phyloP scores from a whole-genome alignment of 2,888 invertebrate genomes.

The Matsumyia berberina region DNA sequence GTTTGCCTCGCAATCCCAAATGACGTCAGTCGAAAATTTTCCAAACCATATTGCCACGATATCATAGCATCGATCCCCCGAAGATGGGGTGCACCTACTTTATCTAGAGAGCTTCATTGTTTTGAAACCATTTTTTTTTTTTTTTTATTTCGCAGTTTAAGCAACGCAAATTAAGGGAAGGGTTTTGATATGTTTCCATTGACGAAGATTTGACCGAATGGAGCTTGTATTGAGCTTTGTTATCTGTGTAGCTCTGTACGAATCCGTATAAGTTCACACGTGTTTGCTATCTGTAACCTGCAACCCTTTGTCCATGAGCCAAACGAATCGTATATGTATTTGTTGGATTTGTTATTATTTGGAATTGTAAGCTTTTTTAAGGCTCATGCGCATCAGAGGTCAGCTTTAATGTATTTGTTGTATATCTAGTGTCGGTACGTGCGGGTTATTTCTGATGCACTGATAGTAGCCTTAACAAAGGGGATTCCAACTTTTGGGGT shows the following conservation, averaged over 20 bases:
- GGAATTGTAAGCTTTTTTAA: constrained; percentile 20
- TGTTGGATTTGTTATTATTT: background rate
- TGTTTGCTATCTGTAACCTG: constrained; percentile 48
- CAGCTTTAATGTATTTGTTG: constrained; percentile 16
- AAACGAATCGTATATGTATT: background rate
- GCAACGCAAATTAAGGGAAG: background rate
- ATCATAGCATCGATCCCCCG: background rate
- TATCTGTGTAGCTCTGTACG: constrained; percentile 43
- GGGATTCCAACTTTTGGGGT: background rate
- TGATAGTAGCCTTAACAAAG: background rate
- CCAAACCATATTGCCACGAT: constrained; percentile 18
- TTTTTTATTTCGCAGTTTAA: background rate
- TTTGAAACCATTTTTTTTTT: background rate
- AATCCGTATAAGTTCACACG: constrained; percentile 62
- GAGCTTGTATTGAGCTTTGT: constrained; percentile 43
- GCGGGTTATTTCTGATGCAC: background rate
- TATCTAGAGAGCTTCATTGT: background rate
- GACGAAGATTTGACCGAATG: constrained; percentile 1
- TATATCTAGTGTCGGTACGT: background rate
- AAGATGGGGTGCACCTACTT: background rate
- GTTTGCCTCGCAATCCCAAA: constrained; percentile 26
- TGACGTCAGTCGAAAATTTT: constrained; percentile 59
- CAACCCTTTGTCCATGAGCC: constrained; percentile 5
- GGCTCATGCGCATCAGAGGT: constrained; percentile 24
- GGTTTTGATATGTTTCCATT: background rate